Base-by-base conservation (phyloP, 2,888 invertebrate species). In the Tenthredo livida region DNA sequence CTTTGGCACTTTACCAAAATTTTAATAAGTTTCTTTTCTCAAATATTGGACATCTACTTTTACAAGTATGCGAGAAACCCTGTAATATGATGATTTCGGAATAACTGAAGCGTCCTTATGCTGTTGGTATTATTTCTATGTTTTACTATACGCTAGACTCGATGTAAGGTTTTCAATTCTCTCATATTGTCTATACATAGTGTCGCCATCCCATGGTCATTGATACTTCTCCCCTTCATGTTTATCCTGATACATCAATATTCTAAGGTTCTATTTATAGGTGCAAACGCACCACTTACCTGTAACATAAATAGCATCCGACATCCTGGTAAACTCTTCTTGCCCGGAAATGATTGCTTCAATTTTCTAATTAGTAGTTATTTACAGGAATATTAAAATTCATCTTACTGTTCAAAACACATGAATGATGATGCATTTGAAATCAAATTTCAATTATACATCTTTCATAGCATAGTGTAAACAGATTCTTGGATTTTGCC, bases 231-330 rank as follows among this genome's bases (percentile, higher is more conserved):
- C 83, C 47, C 67, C 83, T 29, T 70, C 83, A 67, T 33, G 67
- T 47, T 83, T 33, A 25, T 47, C 17, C 67, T 67, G 83, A 83
- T 83, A 83, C 83, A 83, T 83, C 83, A 83, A 83, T 83, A 83
- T 70, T 67, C 47, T 50, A 10, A 83, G 47, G 43, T 43, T 83
- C 65, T 83, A 83, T 83, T 83, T 67, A 67, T 83, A 83, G 67
- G 33, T 33, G 29, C 47, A 83, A 83, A 67, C 83, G 29, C 83
- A 83, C 83, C 43, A 50, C 67, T 67, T 47, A 83, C 83, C 83
- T 47, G 21, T 67, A 43, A 67, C 83, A 83, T 43, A 50, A 65
- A 67, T 83, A 70, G 70, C 67, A 65, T 83, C 29, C 67, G 0
- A 21, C 47, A 5, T 29, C 67, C 67, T 17, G 67, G 33, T 67